These are phyloP conservation scores for Romanogobio albipinnatus DNA, from an alignment of 2,113 vertebrate genomes.

Conservation along the genomic window DNA sequence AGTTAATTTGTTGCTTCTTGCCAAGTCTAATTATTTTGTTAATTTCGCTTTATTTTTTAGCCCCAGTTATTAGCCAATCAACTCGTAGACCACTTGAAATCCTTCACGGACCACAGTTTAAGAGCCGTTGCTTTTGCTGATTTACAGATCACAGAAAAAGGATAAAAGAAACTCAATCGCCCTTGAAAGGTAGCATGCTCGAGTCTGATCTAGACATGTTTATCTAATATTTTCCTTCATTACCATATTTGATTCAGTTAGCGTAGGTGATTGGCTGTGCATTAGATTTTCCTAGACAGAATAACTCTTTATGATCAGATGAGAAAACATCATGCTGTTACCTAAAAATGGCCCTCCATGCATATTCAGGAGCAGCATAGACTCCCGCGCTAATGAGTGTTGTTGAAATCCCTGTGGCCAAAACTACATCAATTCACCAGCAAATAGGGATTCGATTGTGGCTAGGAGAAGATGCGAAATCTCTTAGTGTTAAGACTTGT, in stretches of 20 bases:
- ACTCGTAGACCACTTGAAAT: background rate
- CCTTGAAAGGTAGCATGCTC: background rate
- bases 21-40: conserved; percentile 5
- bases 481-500: background rate
- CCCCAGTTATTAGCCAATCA: background rate
- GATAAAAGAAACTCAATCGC: background rate
- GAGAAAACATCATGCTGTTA: conserved; percentile 27
- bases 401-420: conserved; percentile 26
- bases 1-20: background rate
- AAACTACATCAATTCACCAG: conserved; percentile 8
- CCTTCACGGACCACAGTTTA: background rate
- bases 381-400: conserved; percentile 41
- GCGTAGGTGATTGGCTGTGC: background rate
- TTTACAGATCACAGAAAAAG: background rate
- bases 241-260: background rate
- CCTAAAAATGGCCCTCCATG: conserved; percentile 23
- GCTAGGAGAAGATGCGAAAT: background rate
- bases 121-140: background rate
- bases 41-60: conserved; percentile 1
- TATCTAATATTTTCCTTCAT: background rate
- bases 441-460: conserved; percentile 10
- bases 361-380: conserved; percentile 36
- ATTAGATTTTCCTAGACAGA: background rate
- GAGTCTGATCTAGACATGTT: background rate
- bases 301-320: background rate